A percentile compares a stretch with the other conserved stretches of the same genome.
phyloP scores from a whole-genome alignment of 2,888 invertebrate genomes.

The Heliothis peltigera region DNA sequence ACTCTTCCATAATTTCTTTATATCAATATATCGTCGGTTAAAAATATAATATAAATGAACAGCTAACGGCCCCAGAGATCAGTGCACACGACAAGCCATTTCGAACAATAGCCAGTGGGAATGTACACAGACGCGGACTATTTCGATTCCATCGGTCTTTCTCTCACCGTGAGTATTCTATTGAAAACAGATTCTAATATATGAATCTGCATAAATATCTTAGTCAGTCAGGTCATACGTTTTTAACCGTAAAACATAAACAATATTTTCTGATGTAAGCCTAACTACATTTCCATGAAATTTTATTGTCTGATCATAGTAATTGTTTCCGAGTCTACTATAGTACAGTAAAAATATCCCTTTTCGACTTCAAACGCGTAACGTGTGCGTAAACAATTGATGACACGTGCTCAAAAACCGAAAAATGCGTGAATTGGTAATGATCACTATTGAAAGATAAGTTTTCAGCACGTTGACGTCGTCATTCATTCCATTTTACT shows the following conservation, averaged over 20 bases:
- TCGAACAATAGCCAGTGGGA: conserved; percentile 59
- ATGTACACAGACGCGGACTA: conserved; percentile 61
- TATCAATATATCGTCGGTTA: conserved; percentile 35
- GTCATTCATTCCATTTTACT: conserved; percentile 1
- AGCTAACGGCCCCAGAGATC: conserved; percentile 30
- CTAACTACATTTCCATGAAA: neutral
- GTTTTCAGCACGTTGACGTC: neutral
- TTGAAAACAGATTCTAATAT: neutral
- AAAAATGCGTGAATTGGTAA: neutral
- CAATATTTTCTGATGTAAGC: no score
- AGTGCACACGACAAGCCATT: conserved; percentile 41
- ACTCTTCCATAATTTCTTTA: conserved; percentile 53
- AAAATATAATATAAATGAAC: conserved; percentile 55
- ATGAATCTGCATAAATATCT: neutral
- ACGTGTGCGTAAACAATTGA: neutral
- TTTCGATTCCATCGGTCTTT: conserved; percentile 65
- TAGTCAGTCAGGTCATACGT: neutral
- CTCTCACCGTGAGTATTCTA: conserved; percentile 70
- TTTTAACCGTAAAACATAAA: no score
- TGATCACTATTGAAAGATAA: conserved; percentile 3
- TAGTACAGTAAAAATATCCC: no score
- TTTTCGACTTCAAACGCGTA: neutral
- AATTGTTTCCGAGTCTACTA: neutral
- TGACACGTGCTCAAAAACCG: neutral
- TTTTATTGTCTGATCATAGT: neutral